Conservation (phyloP, 2,797 vertebrate genomes). For the Sebastes reedi region DNA sequence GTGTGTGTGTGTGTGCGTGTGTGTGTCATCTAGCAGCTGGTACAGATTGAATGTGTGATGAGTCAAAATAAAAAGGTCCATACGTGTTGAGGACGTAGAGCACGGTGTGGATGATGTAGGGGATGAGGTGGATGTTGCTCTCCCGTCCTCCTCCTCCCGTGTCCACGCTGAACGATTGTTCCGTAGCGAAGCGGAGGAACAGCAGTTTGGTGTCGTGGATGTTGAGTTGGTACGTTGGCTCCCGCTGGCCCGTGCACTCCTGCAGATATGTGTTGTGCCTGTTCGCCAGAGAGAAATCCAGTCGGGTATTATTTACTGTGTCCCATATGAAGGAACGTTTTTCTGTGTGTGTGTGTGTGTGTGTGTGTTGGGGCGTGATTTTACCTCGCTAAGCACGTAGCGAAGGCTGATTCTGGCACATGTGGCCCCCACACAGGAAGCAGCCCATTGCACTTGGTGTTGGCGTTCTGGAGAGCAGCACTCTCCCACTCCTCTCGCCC, state of each 20-base stretch:
- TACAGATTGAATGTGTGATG: neutral
- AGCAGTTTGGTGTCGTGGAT: conserved; percentile 98
- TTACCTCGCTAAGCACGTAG: conserved; percentile 97
- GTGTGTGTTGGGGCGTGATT: too few relatives aligned
- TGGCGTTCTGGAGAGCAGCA: conserved; percentile 96
- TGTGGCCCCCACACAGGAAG: conserved; percentile 99
- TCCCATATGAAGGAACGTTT: neutral
- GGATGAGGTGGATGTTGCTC: conserved; percentile 99
- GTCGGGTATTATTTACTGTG: neutral
- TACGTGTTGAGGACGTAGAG: conserved; percentile 99
- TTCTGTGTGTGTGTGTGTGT: neutral
- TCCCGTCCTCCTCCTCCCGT: conserved; percentile 96
- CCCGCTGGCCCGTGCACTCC: conserved; percentile 97
- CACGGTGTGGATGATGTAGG: conserved; percentile 98
- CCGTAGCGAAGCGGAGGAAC: conserved; percentile 96
- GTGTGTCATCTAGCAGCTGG: neutral
- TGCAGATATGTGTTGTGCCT: conserved; percentile 99
- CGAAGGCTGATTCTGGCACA: conserved; percentile 97
- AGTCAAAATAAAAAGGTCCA: conserved; percentile 47
- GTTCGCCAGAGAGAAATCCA: neutral
- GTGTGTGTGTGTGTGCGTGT: neutral
- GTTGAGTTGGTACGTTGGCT: conserved; percentile 99
- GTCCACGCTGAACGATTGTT: conserved; percentile 98
- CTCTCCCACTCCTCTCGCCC: conserved; percentile 99
- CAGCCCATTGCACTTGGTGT: conserved; percentile 99